Conservation (phyloP, 2,113 vertebrate species). For the Nettapus auritus region DNA sequence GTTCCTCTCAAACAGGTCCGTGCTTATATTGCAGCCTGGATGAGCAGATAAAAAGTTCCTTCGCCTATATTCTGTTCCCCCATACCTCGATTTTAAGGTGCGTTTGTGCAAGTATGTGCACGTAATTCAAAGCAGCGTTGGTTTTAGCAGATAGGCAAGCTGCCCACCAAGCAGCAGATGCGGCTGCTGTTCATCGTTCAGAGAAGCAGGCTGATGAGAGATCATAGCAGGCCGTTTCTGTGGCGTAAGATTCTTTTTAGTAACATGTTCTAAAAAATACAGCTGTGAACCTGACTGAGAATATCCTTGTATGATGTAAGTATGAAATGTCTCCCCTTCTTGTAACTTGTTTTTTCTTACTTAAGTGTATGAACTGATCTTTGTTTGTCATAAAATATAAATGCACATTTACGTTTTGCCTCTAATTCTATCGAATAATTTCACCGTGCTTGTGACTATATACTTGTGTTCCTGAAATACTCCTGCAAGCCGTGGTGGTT, state of each 20-base stretch:
- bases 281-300: not conserved
- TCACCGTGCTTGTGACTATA: not conserved
- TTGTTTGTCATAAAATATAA: not conserved
- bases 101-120: not conserved
- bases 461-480: not conserved
- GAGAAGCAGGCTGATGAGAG: not conserved
- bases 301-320: not conserved
- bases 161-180: not conserved
- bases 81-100: not conserved
- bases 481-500: rapidly evolving
- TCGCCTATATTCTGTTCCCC: not conserved
- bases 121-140: rapidly evolving
- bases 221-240: not conserved
- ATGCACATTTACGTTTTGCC: not conserved
- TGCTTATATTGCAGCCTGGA: not conserved
- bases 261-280: not conserved
- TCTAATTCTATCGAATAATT: not conserved
- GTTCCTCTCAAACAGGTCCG: not conserved
- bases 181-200: not conserved
- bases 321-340: not conserved
- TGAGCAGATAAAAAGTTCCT: not conserved
- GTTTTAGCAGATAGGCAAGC: rapidly evolving
- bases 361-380: not conserved
- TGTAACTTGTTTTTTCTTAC: not conserved
- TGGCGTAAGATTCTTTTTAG: rapidly evolving